A percentile compares a stretch with the other conserved stretches of the same genome.
Evolutionary conservation across 2,113 vertebrate species (phyloP).

Genomic region (Dasyornis broadbenti): DNA sequence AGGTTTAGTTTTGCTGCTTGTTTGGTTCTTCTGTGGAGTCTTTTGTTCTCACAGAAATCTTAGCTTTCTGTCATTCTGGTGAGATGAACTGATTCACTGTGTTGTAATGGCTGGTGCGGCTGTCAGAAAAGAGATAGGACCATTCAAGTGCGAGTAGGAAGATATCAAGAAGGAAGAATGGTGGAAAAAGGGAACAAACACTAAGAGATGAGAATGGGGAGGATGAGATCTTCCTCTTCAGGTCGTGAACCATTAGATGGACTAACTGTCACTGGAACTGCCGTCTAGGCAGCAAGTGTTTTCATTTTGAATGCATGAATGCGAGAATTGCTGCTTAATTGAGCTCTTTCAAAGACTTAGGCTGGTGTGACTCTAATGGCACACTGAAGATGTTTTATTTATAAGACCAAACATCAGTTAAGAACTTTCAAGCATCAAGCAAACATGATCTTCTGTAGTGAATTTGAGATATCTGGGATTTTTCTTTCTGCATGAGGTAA

Average conservation of each 20-base stretch:
- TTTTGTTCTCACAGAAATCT: not conserved
- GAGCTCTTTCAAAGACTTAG: not conserved
- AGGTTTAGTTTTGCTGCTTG: too few species aligned
- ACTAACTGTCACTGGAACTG: not conserved
- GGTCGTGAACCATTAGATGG: not conserved
- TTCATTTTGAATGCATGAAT: not conserved
- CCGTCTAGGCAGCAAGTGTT: not conserved
- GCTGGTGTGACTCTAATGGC: not conserved
- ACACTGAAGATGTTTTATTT: not conserved
- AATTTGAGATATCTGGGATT: not conserved
- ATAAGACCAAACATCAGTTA: not conserved
- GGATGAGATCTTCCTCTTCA: not conserved
- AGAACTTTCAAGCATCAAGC: not conserved
- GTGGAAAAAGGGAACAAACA: not conserved
- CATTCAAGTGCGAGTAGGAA: not conserved
- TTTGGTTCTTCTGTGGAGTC: not conserved
- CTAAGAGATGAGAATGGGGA: not conserved
- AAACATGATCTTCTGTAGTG: not conserved
- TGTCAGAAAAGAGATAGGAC: not conserved
- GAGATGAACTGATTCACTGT: not conserved
- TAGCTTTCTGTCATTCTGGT: not conserved
- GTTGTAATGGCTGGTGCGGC: not conserved
- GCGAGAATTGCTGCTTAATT: not conserved
- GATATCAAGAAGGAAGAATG: not conserved
- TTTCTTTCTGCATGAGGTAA: not conserved